Evolutionary conservation across 2,797 vertebrate genomes (phyloP), one percentile per base, ranked within the genome.

Genomic region (Anguilla marmorata): DNA sequence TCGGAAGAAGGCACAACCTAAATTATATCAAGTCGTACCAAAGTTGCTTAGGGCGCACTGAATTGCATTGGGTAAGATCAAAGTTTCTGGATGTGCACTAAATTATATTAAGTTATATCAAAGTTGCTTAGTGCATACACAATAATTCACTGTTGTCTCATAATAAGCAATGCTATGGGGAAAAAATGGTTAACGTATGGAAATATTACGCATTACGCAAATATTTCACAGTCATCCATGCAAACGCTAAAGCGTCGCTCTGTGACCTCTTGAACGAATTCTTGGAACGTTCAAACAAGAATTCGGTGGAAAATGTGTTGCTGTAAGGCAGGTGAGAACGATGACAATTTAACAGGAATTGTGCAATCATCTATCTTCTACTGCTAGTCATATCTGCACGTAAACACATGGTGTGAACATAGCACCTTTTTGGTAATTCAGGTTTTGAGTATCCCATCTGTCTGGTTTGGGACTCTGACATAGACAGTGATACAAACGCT

Each of bases 271-370:
- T 79, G 74, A 79, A 45, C 74, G 30, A 19, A 45, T 33, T 33
- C 27, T 30, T 21, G 27, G 27, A 37, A 74, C 33, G 74, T 21
- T 79, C 74, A 1, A 5, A 19, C 74, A 79, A 79, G 19, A 79
- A 41, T 79, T 79, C 74, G 7, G 33, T 33, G 30, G 69, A 45
- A 79, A 79, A 45, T 37, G 4, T 41, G 12, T 33, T 33, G 72
- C 27, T 76, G 72, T 27, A 76, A 37, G 41, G 24, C 66, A 86
- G 85, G 86, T 79, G 84, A 79, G 72, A 90, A 89, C 86, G 76
- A 88, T 88, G 88, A 88, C 85, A 88, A 87, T 89, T 80, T 87
- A 86, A 83, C 85, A 80, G 88, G 90, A 89, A 87, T 90, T 87
- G 63, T 14, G 63, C 63, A 27, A 69, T n/a, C 24, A 27, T 69